These are phyloP conservation scores for Arothron firmamentum DNA, from an alignment of 2,113 vertebrate genomes.

Conservation along the genomic window DNA sequence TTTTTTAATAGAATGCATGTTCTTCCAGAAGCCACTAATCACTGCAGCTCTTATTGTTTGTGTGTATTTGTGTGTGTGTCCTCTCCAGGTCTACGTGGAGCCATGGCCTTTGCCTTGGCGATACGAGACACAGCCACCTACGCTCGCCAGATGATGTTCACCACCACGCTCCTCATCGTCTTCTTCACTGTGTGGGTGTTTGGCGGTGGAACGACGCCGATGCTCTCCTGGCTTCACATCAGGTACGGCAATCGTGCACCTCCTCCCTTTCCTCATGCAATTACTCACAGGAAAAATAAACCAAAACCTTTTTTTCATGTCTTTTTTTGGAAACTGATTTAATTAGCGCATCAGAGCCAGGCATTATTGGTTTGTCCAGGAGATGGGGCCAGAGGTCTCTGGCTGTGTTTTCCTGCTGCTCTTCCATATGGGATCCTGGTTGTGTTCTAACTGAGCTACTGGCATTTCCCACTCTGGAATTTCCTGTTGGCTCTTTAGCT, in stretches of 20 bases:
- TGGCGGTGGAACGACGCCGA: constrained; percentile 93
- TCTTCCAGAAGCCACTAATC: not conserved
- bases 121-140: constrained; percentile 95
- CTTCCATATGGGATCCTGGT: not conserved
- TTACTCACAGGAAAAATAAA: too few species aligned
- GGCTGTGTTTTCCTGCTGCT: constrained; percentile 3
- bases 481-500: not conserved
- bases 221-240: constrained; percentile 96
- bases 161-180: constrained; percentile 94
- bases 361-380: constrained; percentile 35
- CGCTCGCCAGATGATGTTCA: constrained; percentile 97
- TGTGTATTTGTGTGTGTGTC: not conserved
- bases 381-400: constrained; percentile 57
- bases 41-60: not conserved
- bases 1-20: not conserved
- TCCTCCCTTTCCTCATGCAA: not conserved
- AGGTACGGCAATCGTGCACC: constrained; percentile 72
- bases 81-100: constrained; percentile 85
- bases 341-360: too few species aligned
- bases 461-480: not conserved
- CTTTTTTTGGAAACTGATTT: too few species aligned
- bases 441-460: not conserved
- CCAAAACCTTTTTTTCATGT: too few species aligned
- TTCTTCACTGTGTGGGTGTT: constrained; percentile 99
- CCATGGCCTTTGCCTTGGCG: constrained; percentile 94